A percentile compares a stretch with the other conserved stretches of the same genome.
Evolutionary conservation across 1,140 invertebrate species (phyloP).

Genomic region (Trichonephila clavata): DNA sequence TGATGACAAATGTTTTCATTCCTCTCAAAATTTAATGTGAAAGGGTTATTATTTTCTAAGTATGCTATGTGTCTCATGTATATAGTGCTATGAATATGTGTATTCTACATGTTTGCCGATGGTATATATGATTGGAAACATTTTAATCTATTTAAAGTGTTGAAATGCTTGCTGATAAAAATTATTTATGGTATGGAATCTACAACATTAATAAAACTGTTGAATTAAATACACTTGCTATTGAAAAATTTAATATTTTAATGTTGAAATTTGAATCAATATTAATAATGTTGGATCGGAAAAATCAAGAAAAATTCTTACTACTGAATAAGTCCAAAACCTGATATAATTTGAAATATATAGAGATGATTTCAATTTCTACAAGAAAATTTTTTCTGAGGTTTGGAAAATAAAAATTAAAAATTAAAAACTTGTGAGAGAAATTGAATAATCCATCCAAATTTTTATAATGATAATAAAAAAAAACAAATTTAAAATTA

Average conservation of each 20-base stretch:
- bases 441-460: constrained; percentile 7
- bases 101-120: neutral
- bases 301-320: neutral
- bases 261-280: neutral
- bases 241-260: neutral
- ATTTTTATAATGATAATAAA: neutral
- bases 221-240: neutral
- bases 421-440: neutral
- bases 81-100: neutral
- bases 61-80: neutral
- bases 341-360: neutral
- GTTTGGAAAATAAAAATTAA: neutral
- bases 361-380: neutral
- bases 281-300: neutral
- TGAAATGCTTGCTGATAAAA: neutral
- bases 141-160: neutral
- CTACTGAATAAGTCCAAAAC: neutral
- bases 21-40: no score
- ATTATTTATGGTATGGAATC: neutral
- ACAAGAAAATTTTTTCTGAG: neutral
- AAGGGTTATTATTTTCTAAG: neutral
- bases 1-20: no score
- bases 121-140: neutral
- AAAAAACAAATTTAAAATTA: neutral
- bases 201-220: neutral